These are phyloP conservation scores for Benitochromis conjunctus DNA, from an alignment of 2,113 vertebrate species.

Conservation along the genomic window DNA sequence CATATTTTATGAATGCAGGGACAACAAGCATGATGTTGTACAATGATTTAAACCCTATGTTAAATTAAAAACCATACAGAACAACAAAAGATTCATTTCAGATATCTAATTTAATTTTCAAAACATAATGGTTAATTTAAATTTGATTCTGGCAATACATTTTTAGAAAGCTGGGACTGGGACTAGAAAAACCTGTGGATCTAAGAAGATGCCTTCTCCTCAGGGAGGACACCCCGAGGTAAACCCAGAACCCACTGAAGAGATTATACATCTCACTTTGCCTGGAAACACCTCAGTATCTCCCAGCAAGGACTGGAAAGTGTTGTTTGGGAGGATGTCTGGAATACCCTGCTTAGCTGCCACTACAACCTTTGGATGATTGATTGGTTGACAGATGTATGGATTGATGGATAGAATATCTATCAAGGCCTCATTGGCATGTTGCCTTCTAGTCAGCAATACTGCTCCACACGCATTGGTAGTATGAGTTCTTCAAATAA, in stretches of 20 bases:
- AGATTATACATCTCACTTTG: not conserved
- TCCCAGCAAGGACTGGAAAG: not conserved
- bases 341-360: not conserved
- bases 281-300: not conserved
- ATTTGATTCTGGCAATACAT: not conserved
- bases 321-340: not conserved
- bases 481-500: not conserved
- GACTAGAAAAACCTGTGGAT: fast-evolving
- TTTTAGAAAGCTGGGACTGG: not conserved
- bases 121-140: not conserved
- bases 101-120: not conserved
- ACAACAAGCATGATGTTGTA: not conserved
- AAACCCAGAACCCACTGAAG: not conserved
- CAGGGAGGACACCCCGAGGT: not conserved
- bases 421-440: not conserved
- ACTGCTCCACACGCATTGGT: not conserved
- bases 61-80: not conserved
- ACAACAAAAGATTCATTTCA: not conserved
- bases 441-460: not conserved
- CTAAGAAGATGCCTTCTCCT: not conserved
- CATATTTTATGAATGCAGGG: not conserved
- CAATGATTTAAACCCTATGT: not conserved
- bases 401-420: not conserved
- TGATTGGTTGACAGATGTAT: not conserved
- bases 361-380: not conserved